These are phyloP conservation scores for Sesia apiformis DNA, from an alignment of 2,888 invertebrate genomes.

Conservation along the genomic window DNA sequence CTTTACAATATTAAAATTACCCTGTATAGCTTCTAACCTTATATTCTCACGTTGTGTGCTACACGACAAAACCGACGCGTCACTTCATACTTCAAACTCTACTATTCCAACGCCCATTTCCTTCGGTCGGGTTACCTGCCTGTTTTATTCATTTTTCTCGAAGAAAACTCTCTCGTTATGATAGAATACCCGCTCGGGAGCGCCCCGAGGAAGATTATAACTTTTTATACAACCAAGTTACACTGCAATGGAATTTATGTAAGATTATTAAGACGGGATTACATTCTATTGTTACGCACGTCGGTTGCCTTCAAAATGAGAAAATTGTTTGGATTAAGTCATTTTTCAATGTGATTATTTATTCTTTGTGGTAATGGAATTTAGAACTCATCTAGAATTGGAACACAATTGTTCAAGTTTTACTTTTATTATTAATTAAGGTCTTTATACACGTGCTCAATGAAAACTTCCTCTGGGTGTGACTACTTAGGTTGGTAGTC, in stretches of 20 bases:
- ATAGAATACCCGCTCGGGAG: background rate
- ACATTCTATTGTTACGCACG: background rate
- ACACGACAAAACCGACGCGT: background rate
- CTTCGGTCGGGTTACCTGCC: background rate
- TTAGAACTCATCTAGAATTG: too few species aligned
- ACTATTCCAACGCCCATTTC: background rate
- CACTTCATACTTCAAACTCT: background rate
- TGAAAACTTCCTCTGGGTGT: too few species aligned
- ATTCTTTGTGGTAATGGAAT: too few species aligned
- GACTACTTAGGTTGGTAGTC: too few species aligned
- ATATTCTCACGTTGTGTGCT: too few species aligned
- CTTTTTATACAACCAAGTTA: background rate
- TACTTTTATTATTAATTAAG: too few species aligned
- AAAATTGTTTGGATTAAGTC: background rate
- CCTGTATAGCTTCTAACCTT: too few species aligned
- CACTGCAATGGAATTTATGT: background rate
- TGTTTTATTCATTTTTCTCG: background rate
- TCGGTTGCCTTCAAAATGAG: background rate
- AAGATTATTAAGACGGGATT: background rate
- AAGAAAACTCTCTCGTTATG: background rate
- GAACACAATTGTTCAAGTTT: too few species aligned
- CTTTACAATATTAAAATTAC: too few species aligned
- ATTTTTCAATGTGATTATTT: too few species aligned
- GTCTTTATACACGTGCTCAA: too few species aligned
- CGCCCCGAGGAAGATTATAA: constrained; percentile 22